These are phyloP conservation scores for Bicyclus anynana DNA, from an alignment of 1,140 invertebrate species.

Conservation along the genomic window DNA sequence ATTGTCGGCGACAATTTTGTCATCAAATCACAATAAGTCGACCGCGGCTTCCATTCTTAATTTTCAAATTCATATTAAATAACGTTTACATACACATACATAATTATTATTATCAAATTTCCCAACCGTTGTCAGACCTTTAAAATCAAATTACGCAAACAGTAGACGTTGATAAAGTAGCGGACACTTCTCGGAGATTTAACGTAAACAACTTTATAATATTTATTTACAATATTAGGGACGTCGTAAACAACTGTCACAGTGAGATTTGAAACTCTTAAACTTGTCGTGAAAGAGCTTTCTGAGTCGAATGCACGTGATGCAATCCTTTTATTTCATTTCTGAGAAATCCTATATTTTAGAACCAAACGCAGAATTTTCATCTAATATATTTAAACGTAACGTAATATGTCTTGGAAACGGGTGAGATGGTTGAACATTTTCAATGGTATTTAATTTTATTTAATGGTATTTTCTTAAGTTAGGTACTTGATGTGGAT, in stretches of 20 bases:
- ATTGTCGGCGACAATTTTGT: too few species aligned
- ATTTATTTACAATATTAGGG: slow-evolving; percentile 50
- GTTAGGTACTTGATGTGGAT: too few species aligned
- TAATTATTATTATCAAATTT: slow-evolving; percentile 9
- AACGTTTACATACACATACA: not conserved
- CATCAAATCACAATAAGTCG: not conserved
- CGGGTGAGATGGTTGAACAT: too few species aligned
- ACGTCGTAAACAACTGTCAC: slow-evolving; percentile 50
- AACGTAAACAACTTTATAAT: slow-evolving; percentile 48
- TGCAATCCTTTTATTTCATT: slow-evolving; percentile 12
- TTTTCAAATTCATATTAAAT: not conserved
- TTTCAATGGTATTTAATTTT: too few species aligned
- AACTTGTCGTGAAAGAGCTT: slow-evolving; percentile 26
- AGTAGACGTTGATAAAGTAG: slow-evolving; percentile 12
- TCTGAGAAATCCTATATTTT: not conserved
- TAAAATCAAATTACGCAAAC: slow-evolving; percentile 35
- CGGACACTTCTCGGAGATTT: slow-evolving; percentile 31
- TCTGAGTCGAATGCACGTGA: slow-evolving; percentile 18
- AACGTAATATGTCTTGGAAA: too few species aligned
- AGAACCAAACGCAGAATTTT: not conserved
- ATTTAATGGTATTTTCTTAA: too few species aligned
- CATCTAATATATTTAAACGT: too few species aligned
- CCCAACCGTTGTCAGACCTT: slow-evolving; percentile 9
- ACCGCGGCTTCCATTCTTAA: not conserved
- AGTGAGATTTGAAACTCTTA: slow-evolving; percentile 41